A percentile compares a stretch with the other conserved stretches of the same genome.
Evolutionary conservation across 2,113 vertebrate genomes (phyloP).

Genomic region (Toxotes jaculatrix): DNA sequence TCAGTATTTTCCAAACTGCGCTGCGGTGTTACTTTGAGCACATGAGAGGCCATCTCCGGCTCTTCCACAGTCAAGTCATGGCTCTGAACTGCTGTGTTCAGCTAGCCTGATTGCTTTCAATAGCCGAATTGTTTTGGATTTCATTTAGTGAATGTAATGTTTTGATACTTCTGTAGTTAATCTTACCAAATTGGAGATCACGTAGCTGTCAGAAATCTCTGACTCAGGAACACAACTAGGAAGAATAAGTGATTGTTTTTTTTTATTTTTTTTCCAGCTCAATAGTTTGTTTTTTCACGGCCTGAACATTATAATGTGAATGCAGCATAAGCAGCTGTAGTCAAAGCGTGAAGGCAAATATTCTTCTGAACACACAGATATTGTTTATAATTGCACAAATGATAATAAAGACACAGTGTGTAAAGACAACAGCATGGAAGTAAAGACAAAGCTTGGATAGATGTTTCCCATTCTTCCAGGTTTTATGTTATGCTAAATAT

Average conservation of each 20-base stretch:
- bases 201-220: not conserved
- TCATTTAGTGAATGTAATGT: not conserved
- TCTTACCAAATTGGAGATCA: not conserved
- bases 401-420: not conserved
- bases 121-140: not conserved
- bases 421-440: not conserved
- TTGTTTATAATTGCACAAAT: not conserved
- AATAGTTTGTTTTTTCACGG: not conserved
- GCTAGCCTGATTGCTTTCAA: not conserved
- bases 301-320: not conserved
- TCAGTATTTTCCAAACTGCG: conserved; percentile 17
- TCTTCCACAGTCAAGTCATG: not conserved
- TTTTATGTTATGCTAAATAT: not conserved
- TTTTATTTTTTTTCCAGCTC: too few relatives aligned
- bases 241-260: not conserved
- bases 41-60: not conserved
- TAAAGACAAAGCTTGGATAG: not conserved
- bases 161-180: not conserved
- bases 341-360: not conserved
- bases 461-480: not conserved
- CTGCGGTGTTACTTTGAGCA: not conserved
- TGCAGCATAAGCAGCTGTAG: not conserved
- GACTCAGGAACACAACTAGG: not conserved
- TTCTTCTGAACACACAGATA: not conserved
- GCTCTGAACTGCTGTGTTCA: not conserved